A percentile compares a stretch with the other conserved stretches of the same genome.
Evolutionary conservation across 2,888 invertebrate genomes (phyloP).

Genomic region (Prostheceraeus crozeri): DNA sequence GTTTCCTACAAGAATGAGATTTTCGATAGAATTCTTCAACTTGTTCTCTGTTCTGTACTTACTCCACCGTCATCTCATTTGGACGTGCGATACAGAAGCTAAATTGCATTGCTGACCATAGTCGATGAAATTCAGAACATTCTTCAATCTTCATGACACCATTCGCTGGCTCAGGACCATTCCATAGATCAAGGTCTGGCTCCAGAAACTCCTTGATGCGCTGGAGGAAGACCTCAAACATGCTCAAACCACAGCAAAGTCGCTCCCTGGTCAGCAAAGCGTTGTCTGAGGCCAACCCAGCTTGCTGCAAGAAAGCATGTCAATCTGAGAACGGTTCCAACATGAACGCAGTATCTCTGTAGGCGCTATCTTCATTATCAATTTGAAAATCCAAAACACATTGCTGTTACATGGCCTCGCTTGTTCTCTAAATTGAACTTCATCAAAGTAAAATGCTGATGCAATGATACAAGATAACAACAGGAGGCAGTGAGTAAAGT

Average conservation of each 20-base stretch:
- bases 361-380: too few species aligned
- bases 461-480: too few species aligned
- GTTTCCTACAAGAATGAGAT: conserved; percentile 1
- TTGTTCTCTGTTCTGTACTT: too few species aligned
- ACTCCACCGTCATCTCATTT: conserved; percentile 92
- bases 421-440: too few species aligned
- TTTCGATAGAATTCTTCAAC: not conserved
- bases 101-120: conserved; percentile 97
- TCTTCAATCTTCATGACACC: conserved; percentile 92
- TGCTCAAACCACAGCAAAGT: conserved; percentile 89
- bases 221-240: conserved; percentile 83
- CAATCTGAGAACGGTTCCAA: too few species aligned
- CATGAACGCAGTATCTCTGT: not conserved
- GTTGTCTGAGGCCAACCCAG: conserved; percentile 58
- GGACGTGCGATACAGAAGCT: conserved; percentile 92
- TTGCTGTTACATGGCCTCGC: too few species aligned
- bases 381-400: too few species aligned
- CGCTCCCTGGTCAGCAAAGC: conserved; percentile 91
- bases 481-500: too few species aligned
- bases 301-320: conserved; percentile 41
- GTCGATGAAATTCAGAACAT: conserved; percentile 82
- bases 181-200: conserved; percentile 73
- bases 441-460: too few species aligned
- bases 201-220: conserved; percentile 72
- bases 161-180: conserved; percentile 71